These are phyloP conservation scores for Cremastinae sp. DNA, from an alignment of 2,888 invertebrate species.

Conservation along the genomic window DNA sequence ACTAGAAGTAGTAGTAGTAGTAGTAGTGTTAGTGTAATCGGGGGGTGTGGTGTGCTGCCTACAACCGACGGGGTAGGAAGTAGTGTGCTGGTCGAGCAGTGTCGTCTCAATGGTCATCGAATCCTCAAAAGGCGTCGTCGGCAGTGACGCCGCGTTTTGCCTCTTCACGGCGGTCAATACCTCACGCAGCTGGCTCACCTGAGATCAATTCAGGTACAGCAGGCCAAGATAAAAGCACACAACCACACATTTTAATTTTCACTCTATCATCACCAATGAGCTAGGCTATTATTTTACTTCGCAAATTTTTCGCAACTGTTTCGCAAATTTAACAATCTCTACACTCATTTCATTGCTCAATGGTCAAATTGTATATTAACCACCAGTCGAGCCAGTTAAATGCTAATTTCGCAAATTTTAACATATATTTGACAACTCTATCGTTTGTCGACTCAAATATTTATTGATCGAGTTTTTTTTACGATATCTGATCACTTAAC, in stretches of 20 bases:
- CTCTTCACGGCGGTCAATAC: constrained; percentile 79
- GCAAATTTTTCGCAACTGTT: too few species aligned
- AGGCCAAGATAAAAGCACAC: constrained; percentile 59
- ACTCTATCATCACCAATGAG: background rate
- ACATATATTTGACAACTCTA: too few species aligned
- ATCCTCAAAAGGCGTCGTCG: constrained; percentile 77
- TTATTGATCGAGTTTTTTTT: too few species aligned
- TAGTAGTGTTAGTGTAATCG: constrained; percentile 80
- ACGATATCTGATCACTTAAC: too few species aligned
- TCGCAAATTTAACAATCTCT: too few species aligned
- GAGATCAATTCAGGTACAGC: constrained; percentile 76
- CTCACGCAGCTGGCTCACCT: constrained; percentile 80
- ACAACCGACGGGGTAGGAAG: constrained; percentile 78
- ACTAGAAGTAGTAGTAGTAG: constrained; percentile 55
- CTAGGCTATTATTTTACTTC: too few species aligned
- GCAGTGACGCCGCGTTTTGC: constrained; percentile 76
- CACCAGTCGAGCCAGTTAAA: too few species aligned
- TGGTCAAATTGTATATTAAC: too few species aligned
- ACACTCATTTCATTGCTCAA: too few species aligned
- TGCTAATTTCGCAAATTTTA: too few species aligned
- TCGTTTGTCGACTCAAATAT: too few species aligned
- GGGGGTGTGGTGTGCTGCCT: constrained; percentile 80
- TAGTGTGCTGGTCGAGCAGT: constrained; percentile 79
- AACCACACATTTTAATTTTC: constrained; percentile 36
- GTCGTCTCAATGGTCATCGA: constrained; percentile 79